phyloP scores from a whole-genome alignment of 2,797 vertebrate species.

The Xenops minutus region DNA sequence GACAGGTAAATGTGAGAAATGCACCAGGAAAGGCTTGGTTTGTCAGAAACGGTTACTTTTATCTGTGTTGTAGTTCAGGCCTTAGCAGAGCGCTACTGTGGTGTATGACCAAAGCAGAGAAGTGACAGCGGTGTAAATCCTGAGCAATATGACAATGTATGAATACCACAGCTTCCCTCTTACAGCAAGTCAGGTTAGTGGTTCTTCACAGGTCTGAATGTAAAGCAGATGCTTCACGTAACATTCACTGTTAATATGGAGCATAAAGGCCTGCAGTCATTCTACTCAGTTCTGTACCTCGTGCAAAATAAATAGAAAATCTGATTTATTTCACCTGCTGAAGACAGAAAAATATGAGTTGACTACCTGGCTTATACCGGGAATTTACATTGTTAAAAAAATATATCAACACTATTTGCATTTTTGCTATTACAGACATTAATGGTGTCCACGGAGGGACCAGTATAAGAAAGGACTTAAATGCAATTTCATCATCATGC shows the following conservation, averaged over 20 bases:
- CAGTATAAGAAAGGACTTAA: conserved; percentile 20
- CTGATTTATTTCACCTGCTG: neutral
- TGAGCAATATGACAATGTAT: neutral
- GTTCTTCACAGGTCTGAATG: neutral
- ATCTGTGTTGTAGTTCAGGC: no score
- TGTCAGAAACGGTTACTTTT: no score
- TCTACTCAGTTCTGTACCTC: neutral
- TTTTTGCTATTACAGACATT: conserved; percentile 1
- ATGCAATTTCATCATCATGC: conserved; percentile 24
- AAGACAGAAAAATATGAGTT: neutral
- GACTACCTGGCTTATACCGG: neutral
- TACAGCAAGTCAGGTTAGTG: neutral
- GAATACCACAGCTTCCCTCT: neutral
- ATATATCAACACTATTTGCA: neutral
- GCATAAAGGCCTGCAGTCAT: neutral
- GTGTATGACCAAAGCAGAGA: neutral
- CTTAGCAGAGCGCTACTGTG: no score
- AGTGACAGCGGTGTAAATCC: neutral
- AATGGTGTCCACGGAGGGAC: neutral
- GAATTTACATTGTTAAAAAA: neutral
- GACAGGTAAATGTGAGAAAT: no score
- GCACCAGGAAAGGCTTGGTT: no score
- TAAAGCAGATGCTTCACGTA: neutral
- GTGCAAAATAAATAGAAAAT: neutral
- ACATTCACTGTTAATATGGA: neutral